Percentiles rank a stretch among this genome's conserved stretches.
Evolutionary conservation across 1,140 invertebrate genomes (phyloP).

Genomic region (Streblospio benedicti): DNA sequence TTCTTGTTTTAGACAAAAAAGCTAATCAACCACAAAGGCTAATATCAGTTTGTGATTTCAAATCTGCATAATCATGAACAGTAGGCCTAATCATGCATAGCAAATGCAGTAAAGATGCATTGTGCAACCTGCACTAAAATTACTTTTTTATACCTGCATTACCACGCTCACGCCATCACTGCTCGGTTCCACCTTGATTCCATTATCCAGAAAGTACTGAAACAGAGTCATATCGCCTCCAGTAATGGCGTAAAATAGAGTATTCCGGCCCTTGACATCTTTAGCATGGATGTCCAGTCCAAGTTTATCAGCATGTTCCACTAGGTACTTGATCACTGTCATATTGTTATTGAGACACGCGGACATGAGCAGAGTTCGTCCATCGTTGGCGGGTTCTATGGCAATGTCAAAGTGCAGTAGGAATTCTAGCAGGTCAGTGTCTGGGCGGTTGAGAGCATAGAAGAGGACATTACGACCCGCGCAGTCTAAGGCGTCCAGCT

Average conservation of each 20-base stretch:
- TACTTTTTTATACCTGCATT: conserved; percentile 9
- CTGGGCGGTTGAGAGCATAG: background rate
- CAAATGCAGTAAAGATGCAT: too few relatives aligned
- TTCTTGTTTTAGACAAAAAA: too few relatives aligned
- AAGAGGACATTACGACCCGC: conserved; percentile 16
- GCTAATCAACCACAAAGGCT: too few relatives aligned
- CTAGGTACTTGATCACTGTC: conserved; percentile 2
- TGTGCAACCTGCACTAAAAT: too few relatives aligned
- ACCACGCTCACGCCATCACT: conserved; percentile 4
- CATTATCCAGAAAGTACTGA: conserved; percentile 2
- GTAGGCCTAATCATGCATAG: too few relatives aligned
- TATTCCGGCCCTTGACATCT: conserved; percentile 17
- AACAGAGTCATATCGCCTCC: conserved; percentile 11
- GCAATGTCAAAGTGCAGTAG: too few relatives aligned
- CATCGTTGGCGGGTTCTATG: background rate
- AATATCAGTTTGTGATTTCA: too few relatives aligned
- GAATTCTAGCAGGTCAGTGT: background rate
- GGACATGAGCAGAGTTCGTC: conserved; percentile 1
- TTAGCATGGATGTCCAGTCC: conserved; percentile 7
- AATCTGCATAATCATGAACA: too few relatives aligned
- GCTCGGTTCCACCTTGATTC: background rate
- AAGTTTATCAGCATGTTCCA: conserved; percentile 6
- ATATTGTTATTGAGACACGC: background rate
- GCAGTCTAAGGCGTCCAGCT: conserved; percentile 3
- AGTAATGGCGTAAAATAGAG: conserved; percentile 18